Evolutionary conservation across 2,797 vertebrate species (phyloP).

Genomic region (Sternarchorhynchus goeldii): DNA sequence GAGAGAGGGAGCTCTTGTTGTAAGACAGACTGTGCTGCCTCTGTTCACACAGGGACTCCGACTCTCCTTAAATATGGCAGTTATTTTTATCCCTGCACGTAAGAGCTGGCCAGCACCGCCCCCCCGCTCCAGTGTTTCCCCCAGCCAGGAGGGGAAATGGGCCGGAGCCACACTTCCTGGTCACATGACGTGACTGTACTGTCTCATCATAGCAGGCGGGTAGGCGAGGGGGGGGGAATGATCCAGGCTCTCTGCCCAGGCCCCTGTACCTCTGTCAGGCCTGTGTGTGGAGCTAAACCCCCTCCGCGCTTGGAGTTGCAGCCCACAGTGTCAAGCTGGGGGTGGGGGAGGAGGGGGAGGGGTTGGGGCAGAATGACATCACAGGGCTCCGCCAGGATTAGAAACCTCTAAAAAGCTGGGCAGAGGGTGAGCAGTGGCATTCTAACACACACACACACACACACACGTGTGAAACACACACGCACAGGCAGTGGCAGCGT

Average conservation of each 20-base stretch:
- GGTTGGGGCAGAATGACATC: constrained; percentile 57
- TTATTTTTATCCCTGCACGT: constrained; percentile 99
- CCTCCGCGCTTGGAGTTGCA: constrained; percentile 62
- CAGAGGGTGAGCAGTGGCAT: background rate
- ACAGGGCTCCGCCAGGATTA: constrained; percentile 88
- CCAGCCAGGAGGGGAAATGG: constrained; percentile 94
- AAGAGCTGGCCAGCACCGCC: constrained; percentile 81
- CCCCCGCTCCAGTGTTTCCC: constrained; percentile 91
- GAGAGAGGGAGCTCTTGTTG: constrained; percentile 66
- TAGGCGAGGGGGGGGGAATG: constrained; percentile 44
- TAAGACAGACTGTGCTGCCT: constrained; percentile 82
- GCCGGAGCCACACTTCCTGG: constrained; percentile 93
- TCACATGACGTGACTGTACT: constrained; percentile 84
- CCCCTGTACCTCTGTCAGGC: constrained; percentile 38
- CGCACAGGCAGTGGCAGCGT: background rate
- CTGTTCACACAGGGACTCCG: constrained; percentile 94
- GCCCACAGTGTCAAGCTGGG: constrained; percentile 57
- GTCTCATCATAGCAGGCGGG: constrained; percentile 70
- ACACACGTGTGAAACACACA: background rate
- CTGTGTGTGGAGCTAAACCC: constrained; percentile 66
- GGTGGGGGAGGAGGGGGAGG: constrained; percentile 39
- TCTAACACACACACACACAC: background rate
- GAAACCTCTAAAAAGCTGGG: constrained; percentile 96
- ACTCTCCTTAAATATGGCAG: constrained; percentile 95
- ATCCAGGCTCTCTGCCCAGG: constrained; percentile 33